Evolutionary conservation across 92 coral and sea anemone species (phyloP), one percentile per base, ranked within the genome.

Genomic region (Phenganax subtilis): DNA sequence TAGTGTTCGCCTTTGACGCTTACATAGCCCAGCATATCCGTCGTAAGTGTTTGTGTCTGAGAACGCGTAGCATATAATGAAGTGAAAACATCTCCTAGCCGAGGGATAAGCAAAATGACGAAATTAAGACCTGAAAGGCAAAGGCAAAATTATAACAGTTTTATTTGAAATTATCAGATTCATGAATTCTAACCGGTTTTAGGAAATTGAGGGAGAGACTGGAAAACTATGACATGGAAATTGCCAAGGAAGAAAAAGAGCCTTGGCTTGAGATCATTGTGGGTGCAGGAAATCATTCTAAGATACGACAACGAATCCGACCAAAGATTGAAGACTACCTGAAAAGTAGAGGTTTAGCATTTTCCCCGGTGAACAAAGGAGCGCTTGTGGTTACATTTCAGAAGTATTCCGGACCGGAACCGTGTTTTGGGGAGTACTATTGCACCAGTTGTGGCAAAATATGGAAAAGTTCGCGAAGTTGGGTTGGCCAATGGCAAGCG

Each of bases 221-320:
- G 31, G 30, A 62, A 37, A 62, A 54, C 7, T 80, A 60, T 75
- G 57, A 58, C 52, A 44, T 12, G 51, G 10, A 30, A 0, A 12
- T 51, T 0, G 58, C 66, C 56, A 66, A 56, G 55, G 30, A 20
- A 20, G 71, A 67, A 14, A 77, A 56, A 12, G 55, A 64, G 7
- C 81, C 79, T 25, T 84, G 87, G 87, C 76, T 84, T 27, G 87
- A 84, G 60, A 76, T 84, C 29, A 84, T 84, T 47, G 87, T 76
- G 14, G 87, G 87, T 29, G 75, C 87, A n/a, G 87, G 87, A 5
- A 75, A 66, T 59, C 83, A 84, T 70, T 84, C 87, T 8, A 60
- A 77, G 16, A 51, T 0, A 30, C 73, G 73, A 10, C 87, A 77
- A 77, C 68, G 20, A 29, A 84, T 84, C 56, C 57, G 87, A 27